A percentile compares a stretch with the other conserved stretches of the same genome.
Evolutionary conservation across 2,113 vertebrate species (phyloP).

Genomic region (Numida meleagris): DNA sequence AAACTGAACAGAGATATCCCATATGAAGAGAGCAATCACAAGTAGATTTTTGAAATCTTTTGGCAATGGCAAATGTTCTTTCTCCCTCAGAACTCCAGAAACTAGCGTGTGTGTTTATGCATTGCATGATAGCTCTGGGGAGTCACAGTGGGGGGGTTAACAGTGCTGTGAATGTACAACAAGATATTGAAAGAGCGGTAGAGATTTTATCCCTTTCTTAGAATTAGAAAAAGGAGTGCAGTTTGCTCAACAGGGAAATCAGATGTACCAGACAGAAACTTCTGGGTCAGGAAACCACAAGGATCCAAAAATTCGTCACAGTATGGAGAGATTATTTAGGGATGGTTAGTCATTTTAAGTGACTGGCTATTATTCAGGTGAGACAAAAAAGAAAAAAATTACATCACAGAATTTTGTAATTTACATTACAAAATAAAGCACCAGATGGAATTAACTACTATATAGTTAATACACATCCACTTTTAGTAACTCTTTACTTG

Average conservation of each 20-base stretch:
- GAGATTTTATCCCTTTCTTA: not conserved
- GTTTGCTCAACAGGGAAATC: not conserved
- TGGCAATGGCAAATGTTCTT: not conserved
- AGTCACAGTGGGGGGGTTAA: not conserved
- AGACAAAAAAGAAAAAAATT: not conserved
- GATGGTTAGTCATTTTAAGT: not conserved
- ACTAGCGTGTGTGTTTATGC: fast-evolving
- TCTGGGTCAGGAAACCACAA: not conserved
- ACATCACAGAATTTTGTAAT: not conserved
- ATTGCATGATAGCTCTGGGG: not conserved
- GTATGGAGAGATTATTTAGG: not conserved
- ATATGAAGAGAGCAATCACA: not conserved
- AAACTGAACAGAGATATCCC: no score
- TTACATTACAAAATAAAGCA: not conserved
- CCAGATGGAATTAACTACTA: not conserved
- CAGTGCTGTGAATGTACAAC: not conserved
- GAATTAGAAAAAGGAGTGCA: not conserved
- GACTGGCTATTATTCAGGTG: not conserved
- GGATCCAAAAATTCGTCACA: not conserved
- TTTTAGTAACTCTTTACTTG: not conserved
- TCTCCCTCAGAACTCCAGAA: not conserved
- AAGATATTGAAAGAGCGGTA: not conserved
- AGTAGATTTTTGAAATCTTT: not conserved
- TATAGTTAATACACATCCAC: not conserved
- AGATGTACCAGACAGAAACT: not conserved